These are phyloP conservation scores for Bhutanitis thaidina DNA, from an alignment of 2,888 invertebrate species.

Conservation along the genomic window DNA sequence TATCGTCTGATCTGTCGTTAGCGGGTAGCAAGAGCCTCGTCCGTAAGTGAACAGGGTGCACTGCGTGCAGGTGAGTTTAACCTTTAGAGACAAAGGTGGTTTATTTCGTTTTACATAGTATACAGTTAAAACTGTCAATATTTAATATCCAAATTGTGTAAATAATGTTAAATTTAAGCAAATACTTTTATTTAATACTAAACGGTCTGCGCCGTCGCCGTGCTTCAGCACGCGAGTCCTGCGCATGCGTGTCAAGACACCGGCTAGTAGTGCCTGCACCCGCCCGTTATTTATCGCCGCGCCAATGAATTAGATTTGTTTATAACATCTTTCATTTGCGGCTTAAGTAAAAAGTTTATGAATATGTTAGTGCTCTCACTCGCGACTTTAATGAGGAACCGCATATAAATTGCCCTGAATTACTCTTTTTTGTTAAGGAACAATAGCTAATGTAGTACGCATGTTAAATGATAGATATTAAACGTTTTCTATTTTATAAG, in stretches of 20 bases:
- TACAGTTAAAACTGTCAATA: too few species aligned
- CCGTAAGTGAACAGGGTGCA: too few species aligned
- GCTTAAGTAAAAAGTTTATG: slow-evolving; percentile 58
- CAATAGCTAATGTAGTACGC: not conserved
- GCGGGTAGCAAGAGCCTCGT: too few species aligned
- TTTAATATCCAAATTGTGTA: not conserved
- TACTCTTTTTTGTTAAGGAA: slow-evolving; percentile 4
- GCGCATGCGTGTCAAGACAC: slow-evolving; percentile 62
- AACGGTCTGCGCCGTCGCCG: slow-evolving; percentile 46
- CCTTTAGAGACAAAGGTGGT: too few species aligned
- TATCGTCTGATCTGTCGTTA: too few species aligned
- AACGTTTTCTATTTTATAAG: too few species aligned
- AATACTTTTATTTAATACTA: slow-evolving; percentile 14
- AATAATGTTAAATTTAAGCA: not conserved
- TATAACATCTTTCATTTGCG: slow-evolving; percentile 59
- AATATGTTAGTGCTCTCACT: slow-evolving; percentile 57
- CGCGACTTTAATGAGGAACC: slow-evolving; percentile 38
- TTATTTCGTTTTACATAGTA: too few species aligned
- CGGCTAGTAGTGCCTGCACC: slow-evolving; percentile 64
- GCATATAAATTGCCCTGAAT: slow-evolving; percentile 28
- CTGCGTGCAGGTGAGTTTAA: too few species aligned
- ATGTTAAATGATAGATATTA: not conserved
- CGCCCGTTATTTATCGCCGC: slow-evolving; percentile 65
- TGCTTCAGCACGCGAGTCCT: slow-evolving; percentile 62
- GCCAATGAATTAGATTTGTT: slow-evolving; percentile 56